Evolutionary conservation across 2,113 vertebrate species (phyloP), one percentile per base, ranked within the genome.

Genomic region (Hippolais icterina): DNA sequence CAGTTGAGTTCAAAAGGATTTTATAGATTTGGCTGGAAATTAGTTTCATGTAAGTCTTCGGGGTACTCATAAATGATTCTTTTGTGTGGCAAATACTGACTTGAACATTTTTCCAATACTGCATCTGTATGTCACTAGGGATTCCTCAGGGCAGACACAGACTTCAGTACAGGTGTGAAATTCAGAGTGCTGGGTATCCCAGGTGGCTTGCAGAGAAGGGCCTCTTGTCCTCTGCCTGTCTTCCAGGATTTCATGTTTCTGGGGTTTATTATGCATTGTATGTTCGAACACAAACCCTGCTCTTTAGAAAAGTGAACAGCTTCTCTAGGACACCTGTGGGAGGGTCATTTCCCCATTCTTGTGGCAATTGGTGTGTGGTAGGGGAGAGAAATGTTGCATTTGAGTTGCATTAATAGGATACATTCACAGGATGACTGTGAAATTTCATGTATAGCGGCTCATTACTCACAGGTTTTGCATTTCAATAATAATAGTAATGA

Each of bases 401-500:
- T 86, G 49, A 90, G 77, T 66, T 79, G 69, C 49, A 42, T 97
- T 97, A 96, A 97, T 97, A 94, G 89, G 93, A 87, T 92, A 77
- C 5, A 1, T 93, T 96, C 71, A 57, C 46, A 53, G 74, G 87
- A 83, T 90, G 89, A 33, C 93, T 95, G 93, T 93, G 94, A 96
- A 93, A 96, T 97, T 95, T 96, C 93, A 96, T 94, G 37, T 97
- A 96, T 95, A 94, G 92, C 52, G 41, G 90, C 96, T 97, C 96
- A 94, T 96, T 97, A 96, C 94, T 94, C 94, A 84, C 79, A 89
- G 78, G 91, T 97, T 97, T 96, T 97, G 84, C 93, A 96, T 97
- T 97, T 96, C 96, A 96, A 96, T 97, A 97, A 97, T 97, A 97
- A 97, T 95, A 96, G 96, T 97, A 96, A 97, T 96, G 95, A 97